Evolutionary conservation across 2,888 invertebrate species (phyloP), one percentile per base, ranked within the genome.

Genomic region (Stenoptilia bipunctidactyla): DNA sequence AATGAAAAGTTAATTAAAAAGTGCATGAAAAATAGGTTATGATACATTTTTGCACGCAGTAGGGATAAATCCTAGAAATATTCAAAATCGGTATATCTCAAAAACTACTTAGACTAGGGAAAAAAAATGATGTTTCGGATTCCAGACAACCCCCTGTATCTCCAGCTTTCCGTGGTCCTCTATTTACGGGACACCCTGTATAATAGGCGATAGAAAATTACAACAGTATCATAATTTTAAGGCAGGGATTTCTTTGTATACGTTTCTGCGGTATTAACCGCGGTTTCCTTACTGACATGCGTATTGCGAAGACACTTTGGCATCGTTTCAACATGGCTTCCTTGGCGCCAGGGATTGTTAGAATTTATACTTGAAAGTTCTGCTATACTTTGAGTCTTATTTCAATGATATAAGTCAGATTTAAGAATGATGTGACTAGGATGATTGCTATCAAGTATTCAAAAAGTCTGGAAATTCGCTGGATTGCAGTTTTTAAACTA

Each of bases 301-400:
- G 40, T 15, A 15, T 13, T 20, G n/a, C 9, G 42, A 38, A 43
- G 44, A 44, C 39, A 46, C 43, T 48, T 58, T 65, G 65, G 65
- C 65, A 63, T 39, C 37, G 46, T 37, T 48, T 57, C 59, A 61
- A 54, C 53, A 56, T 48, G 39, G 47, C 43, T 36, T 44, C 27
- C 35, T 30, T 15, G 55, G 55, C 55, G 54, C 56, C 57, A 42
- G 40, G 25, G 25, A 6, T 9, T 25, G 5, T 5, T 6, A 25
- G 25, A 25, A 25, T 30, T 12, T n/a, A 3, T 12, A 2, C n/a
- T 12, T 30, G 10, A 9, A 30, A 30, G n/a, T 12, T 30, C 30
- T n/a, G 3, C 9, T 8, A 4, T n/a, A 30, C 3, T n/a, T 30
- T n/a, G 3, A 30, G 12, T 12, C 30, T 30, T 30, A 30, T 30